These are phyloP conservation scores for Mustelus asterias DNA, from an alignment of 2,113 vertebrate species.

Conservation along the genomic window DNA sequence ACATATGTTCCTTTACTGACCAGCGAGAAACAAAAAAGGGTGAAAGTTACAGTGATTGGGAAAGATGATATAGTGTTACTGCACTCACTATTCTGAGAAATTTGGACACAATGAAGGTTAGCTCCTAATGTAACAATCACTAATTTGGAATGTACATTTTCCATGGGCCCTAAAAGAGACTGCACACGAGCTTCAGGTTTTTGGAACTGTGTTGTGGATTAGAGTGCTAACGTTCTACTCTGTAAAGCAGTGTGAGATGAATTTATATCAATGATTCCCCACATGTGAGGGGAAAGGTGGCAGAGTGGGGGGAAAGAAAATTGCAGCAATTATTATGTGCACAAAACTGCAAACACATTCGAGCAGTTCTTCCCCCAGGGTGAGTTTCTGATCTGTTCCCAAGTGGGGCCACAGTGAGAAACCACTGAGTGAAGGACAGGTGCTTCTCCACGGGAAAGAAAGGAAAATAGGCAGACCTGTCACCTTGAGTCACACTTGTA, in stretches of 20 bases:
- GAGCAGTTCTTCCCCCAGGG: background rate
- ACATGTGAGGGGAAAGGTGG: background rate
- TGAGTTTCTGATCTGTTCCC: slow-evolving; percentile 17
- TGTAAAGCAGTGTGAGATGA: background rate
- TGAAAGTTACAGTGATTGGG: background rate
- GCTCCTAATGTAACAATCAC: background rate
- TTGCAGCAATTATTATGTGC: background rate
- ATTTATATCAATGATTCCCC: background rate
- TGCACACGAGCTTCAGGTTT: background rate
- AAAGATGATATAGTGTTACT: background rate
- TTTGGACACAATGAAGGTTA: background rate
- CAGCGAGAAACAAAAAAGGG: background rate
- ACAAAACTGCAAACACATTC: slow-evolving; percentile 18
- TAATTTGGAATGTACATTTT: background rate
- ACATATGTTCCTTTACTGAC: background rate
- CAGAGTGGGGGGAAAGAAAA: background rate
- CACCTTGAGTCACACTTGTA: slow-evolving; percentile 9
- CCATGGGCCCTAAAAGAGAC: background rate
- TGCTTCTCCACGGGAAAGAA: slow-evolving; percentile 25
- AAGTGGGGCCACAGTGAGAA: background rate
- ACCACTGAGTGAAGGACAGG: slow-evolving; percentile 33
- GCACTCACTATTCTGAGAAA: background rate
- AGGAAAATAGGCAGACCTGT: slow-evolving; percentile 27
- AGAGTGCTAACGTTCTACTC: background rate
- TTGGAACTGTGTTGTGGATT: background rate